A percentile compares a stretch with the other conserved stretches of the same genome.
These are phyloP conservation scores for Eupsilia transversa DNA, from an alignment of 2,888 invertebrate genomes.

Conservation along the genomic window DNA sequence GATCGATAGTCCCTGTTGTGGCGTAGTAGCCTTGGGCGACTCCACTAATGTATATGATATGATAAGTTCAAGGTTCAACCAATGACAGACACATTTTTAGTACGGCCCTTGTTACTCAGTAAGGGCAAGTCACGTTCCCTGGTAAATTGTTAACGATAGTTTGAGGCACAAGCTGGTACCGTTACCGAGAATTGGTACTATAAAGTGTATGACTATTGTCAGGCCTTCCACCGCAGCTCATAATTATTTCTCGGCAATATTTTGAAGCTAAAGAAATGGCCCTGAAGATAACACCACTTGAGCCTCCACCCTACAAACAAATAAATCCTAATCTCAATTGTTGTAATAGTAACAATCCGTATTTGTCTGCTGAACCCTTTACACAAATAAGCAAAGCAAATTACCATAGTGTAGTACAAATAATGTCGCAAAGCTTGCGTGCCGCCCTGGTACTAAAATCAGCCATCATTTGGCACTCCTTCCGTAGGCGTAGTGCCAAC, in stretches of 20 bases:
- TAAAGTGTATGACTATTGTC: constrained; percentile 4
- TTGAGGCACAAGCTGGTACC: constrained; percentile 52
- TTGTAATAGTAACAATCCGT: constrained; percentile 21
- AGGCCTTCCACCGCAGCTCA: constrained; percentile 1
- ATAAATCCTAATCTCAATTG: constrained; percentile 58
- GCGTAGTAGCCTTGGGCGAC: constrained; percentile 71
- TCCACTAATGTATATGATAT: constrained; percentile 68
- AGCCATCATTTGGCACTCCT: constrained; percentile 77
- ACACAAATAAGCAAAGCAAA: constrained; percentile 47
- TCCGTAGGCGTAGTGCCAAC: constrained; percentile 73
- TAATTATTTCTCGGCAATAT: constrained; percentile 20
- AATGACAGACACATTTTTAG: constrained; percentile 62
- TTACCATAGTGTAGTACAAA: constrained; percentile 50
- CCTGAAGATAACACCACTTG: background rate
- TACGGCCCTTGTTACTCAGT: constrained; percentile 40
- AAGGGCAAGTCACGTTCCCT: constrained; percentile 53
- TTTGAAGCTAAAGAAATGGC: constrained; percentile 4
- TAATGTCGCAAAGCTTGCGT: constrained; percentile 66
- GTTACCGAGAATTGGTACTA: constrained; percentile 44
- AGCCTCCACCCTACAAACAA: constrained; percentile 36
- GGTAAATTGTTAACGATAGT: constrained; percentile 50
- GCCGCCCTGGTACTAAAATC: constrained; percentile 61
- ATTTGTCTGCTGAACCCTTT: constrained; percentile 48
- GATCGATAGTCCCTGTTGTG: constrained; percentile 74
- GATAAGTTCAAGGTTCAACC: constrained; percentile 78